Evolutionary conservation across 2,888 invertebrate species (phyloP).

Genomic region (Petrophora chlorosata): DNA sequence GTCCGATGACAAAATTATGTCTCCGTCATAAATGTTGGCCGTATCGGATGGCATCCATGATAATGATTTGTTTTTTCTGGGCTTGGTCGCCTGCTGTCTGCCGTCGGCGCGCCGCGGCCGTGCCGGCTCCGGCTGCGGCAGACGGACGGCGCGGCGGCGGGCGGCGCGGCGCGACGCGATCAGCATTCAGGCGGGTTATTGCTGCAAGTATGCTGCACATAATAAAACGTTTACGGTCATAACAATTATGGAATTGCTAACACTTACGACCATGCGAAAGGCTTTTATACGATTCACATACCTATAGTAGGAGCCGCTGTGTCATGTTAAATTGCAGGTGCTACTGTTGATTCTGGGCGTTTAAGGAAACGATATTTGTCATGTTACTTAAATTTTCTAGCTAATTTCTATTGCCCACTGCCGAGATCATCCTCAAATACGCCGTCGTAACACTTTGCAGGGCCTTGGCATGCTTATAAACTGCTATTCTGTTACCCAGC

Average conservation of each 20-base stretch:
- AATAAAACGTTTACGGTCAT: conserved; percentile 30
- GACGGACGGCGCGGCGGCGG: conserved; percentile 17
- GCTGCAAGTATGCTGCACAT: conserved; percentile 26
- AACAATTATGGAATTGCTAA: conserved; percentile 21
- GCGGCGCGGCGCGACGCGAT: conserved; percentile 9
- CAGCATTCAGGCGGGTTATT: conserved; percentile 20
- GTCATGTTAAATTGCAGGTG: no score
- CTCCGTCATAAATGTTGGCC: conserved; percentile 60
- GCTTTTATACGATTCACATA: neutral
- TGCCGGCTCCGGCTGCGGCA: conserved; percentile 14
- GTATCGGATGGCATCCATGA: conserved; percentile 59
- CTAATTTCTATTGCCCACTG: no score
- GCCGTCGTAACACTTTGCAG: no score
- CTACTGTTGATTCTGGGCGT: no score
- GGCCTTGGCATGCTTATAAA: no score
- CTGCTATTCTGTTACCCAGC: no score
- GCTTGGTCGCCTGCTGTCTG: conserved; percentile 46
- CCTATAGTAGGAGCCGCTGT: no score
- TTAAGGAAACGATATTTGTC: no score
- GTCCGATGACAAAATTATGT: conserved; percentile 63
- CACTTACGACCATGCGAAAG: conserved; percentile 4
- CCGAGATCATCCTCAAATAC: no score
- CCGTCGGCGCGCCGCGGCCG: conserved; percentile 21
- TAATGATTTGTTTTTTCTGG: conserved; percentile 59
- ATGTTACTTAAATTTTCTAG: no score